Conservation (phyloP, 2,797 vertebrate species). For the Trachops cirrhosus region DNA sequence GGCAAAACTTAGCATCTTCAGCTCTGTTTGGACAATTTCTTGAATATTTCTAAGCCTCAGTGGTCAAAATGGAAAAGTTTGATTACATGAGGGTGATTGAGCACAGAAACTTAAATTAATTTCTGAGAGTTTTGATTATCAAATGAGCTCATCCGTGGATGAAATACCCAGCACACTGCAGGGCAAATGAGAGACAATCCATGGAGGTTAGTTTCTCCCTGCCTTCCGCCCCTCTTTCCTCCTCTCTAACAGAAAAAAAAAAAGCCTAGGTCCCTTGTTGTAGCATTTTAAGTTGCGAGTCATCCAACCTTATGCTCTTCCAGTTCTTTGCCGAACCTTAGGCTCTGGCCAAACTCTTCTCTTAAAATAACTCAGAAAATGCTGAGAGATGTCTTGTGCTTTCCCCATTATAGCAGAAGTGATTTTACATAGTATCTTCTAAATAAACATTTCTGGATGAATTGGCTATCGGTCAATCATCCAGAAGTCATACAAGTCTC, state of each 20-base stretch:
- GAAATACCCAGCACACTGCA: neutral
- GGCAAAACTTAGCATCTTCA: neutral
- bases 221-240: neutral
- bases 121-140: slow-evolving; percentile 28
- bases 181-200: neutral
- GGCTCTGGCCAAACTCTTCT: neutral
- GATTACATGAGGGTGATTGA: neutral
- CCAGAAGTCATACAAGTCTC: neutral
- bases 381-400: neutral
- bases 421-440: neutral
- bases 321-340: neutral
- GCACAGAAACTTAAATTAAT: neutral
- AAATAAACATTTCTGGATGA: neutral
- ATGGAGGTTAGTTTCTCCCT: neutral
- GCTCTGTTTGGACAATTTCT: neutral
- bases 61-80: neutral
- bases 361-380: slow-evolving; percentile 17
- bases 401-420: neutral
- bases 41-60: neutral
- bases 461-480: neutral
- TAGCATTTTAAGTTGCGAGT: neutral
- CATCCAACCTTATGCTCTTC: neutral
- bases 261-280: neutral
- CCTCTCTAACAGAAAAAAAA: neutral
- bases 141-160: neutral